phyloP scores from a whole-genome alignment of 2,888 invertebrate species.

The Phalera bucephala region DNA sequence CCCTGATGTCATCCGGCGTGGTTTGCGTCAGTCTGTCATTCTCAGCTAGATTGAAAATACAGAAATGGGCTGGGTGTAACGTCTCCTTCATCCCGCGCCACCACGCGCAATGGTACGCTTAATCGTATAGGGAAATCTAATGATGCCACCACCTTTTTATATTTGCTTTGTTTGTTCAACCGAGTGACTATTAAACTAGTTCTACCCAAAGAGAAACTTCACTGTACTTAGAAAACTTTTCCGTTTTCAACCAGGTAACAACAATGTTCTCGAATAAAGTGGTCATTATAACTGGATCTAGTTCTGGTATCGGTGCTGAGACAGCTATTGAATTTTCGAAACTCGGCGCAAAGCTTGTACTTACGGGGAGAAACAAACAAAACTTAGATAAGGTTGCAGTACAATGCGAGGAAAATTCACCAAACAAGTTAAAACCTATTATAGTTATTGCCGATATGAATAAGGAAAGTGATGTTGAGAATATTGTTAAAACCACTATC shows the following conservation, averaged over 20 bases:
- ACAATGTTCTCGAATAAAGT: slow-evolving; percentile 82
- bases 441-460: slow-evolving; percentile 86
- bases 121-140: no score
- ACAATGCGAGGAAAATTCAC: slow-evolving; percentile 75
- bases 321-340: slow-evolving; percentile 87
- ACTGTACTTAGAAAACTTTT: no score
- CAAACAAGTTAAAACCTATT: slow-evolving; percentile 69
- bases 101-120: no score
- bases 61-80: no score
- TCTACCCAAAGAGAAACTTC: no score
- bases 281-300: slow-evolving; percentile 86
- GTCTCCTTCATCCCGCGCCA: no score
- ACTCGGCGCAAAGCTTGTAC: slow-evolving; percentile 84
- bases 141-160: no score
- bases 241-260: slow-evolving; percentile 39
- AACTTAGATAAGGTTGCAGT: slow-evolving; percentile 85
- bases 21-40: no score
- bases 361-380: slow-evolving; percentile 87
- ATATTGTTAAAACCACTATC: slow-evolving; percentile 86
- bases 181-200: no score
- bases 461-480: slow-evolving; percentile 85
- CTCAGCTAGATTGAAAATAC: no score
- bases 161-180: no score
- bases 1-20: no score
- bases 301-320: slow-evolving; percentile 89